These are phyloP conservation scores for Ectropis crepuscularia DNA, from an alignment of 2,888 invertebrate species.

Conservation along the genomic window DNA sequence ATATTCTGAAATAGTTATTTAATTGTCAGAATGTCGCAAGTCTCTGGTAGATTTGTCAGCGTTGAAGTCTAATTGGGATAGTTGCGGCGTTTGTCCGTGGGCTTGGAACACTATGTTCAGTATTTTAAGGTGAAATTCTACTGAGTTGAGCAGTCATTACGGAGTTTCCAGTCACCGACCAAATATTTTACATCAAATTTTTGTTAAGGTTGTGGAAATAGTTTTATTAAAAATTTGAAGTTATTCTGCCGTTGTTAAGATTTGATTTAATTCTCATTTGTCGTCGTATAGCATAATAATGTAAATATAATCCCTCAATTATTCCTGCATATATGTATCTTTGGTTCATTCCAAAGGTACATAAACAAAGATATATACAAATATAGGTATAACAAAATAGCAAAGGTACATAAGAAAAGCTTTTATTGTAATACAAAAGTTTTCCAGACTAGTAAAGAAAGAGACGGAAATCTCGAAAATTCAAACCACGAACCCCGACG, in stretches of 20 bases:
- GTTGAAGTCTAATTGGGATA: constrained; percentile 38
- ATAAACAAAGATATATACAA: too few species aligned
- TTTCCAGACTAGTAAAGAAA: too few species aligned
- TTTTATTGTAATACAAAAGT: too few species aligned
- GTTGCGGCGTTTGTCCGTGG: constrained; percentile 16
- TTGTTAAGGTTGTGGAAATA: neutral
- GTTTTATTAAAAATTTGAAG: constrained; percentile 6
- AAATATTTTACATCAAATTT: neutral
- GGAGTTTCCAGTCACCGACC: neutral
- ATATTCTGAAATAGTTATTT: neutral
- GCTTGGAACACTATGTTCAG: constrained; percentile 10
- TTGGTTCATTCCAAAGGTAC: too few species aligned
- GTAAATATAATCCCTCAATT: too few species aligned
- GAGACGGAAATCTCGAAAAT: too few species aligned
- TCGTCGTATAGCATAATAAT: too few species aligned
- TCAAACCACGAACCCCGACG: too few species aligned
- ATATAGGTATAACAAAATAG: too few species aligned
- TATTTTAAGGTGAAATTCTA: constrained; percentile 25
- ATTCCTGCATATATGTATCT: too few species aligned
- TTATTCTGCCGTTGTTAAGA: neutral
- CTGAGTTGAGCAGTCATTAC: neutral
- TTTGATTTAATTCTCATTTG: too few species aligned
- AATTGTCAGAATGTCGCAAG: neutral
- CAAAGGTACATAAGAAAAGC: too few species aligned
- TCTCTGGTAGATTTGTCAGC: constrained; percentile 6